Evolutionary conservation across 1,140 invertebrate species (phyloP).

Genomic region (Oncopodura yosiiana): DNA sequence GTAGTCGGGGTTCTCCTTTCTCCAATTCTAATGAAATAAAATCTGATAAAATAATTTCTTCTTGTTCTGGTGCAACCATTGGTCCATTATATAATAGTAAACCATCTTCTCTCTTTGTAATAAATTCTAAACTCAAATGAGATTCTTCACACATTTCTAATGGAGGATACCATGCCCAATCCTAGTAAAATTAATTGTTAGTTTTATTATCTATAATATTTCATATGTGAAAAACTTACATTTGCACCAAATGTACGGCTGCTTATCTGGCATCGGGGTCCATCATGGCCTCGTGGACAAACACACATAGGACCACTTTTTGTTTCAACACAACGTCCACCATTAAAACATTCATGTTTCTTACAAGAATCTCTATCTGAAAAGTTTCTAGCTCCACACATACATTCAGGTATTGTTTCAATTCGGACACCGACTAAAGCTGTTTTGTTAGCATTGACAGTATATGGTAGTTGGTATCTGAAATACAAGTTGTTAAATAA

Average conservation of each 20-base stretch:
- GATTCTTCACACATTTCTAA: constrained; percentile 92
- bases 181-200: too few species aligned
- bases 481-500: too few species aligned
- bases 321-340: constrained; percentile 81
- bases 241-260: constrained; percentile 83
- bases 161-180: constrained; percentile 92
- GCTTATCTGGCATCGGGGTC: constrained; percentile 90
- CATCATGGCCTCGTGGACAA: constrained; percentile 82
- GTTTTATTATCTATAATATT: too few species aligned
- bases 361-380: constrained; percentile 59
- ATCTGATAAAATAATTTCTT: constrained; percentile 77
- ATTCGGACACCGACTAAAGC: constrained; percentile 84
- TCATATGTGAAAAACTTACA: too few species aligned
- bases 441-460: constrained; percentile 94
- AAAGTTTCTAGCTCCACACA: constrained; percentile 82
- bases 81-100: constrained; percentile 94
- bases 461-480: constrained; percentile 78
- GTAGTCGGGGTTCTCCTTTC: constrained; percentile 74
- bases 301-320: constrained; percentile 70
- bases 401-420: constrained; percentile 78
- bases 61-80: constrained; percentile 77
- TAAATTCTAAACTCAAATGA: constrained; percentile 88
- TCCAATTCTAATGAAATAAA: constrained; percentile 89
- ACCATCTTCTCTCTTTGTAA: constrained; percentile 79
- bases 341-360: constrained; percentile 85